Base-by-base conservation (phyloP, 2,113 vertebrate genomes). In the Sporophila hypoxantha region DNA sequence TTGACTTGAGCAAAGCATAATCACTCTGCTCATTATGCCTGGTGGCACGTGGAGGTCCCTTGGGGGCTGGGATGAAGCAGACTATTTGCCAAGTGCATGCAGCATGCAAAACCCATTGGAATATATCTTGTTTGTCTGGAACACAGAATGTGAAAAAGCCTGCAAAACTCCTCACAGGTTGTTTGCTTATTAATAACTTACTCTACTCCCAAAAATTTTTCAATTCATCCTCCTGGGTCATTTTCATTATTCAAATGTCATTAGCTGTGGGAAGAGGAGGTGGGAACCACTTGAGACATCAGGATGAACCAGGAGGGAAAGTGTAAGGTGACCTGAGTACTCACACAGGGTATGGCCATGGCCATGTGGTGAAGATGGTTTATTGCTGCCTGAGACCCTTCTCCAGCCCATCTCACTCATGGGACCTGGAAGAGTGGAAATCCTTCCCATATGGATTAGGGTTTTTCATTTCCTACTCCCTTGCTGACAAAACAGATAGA, bases 51-150 rank as follows among this genome's bases (percentile, higher is more conserved):
- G 0, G 50, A 62, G 36, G 27, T 26, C 1, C 57, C n/a, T 78
- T 0, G 0, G 2, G 8, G 36, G 18, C 6, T 64, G 57, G 34
- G 23, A 14, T n/a, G 39, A 4, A 67, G 29, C 29, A 18, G 3
- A 14, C 7, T 8, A 12, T 64, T 71, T 60, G 25, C 30, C 30
- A 64, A 46, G 53, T 13, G 5, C 16, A 13, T 5, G 8, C 17
- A 79, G 36, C 4, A 3, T 66, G 32, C 29, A 77, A 59, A 30
- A 66, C 39, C 36, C 44, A 0, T 18, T 44, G 34, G 65, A 30
- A 62, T 8, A 6, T 0, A 0, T n/a, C 34, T 46, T 42, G 12
- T 49, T 86, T 67, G 10, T 59, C 27, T 74, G 60, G 55, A 53
- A 29, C 4, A 37, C 3, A 34, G 29, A 41, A 57, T 4, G 7